Evolutionary conservation across 1,140 invertebrate species (phyloP), one percentile per base, ranked within the genome.

Genomic region (Cydia splendana): DNA sequence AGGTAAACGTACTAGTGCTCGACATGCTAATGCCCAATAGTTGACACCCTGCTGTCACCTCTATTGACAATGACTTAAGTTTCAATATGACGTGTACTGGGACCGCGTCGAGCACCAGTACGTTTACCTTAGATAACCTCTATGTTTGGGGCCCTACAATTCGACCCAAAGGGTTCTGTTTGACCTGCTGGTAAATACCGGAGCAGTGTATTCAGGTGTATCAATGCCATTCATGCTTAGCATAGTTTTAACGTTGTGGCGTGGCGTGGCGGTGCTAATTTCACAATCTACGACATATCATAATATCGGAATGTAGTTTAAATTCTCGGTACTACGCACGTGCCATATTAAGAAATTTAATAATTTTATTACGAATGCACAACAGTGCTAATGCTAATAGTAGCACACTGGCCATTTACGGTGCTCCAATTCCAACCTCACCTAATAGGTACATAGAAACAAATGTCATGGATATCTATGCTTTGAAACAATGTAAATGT

Each of bases 391-490:
- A 62, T 62, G 0, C 34, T 34, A 34, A 6, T 6, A 62, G 20
- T 57, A 57, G 53, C n/a, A 18, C 15, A 12, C 7, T 62, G 57
- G 20, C 57, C 57, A 62, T 62, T 62, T 62, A 62, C 57, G 57
- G 57, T 62, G 20, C 57, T 62, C 53, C 9, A 18, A 62, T 62
- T 62, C 18, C 6, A 62, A 62, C 18, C 53, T 62, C 53, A 62
- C 18, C 53, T 62, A n/a, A n/a, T n/a, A 24, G 24, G 24, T 24
- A 24, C 24, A 24, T 24, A 62, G 18, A 62, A 62, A 62, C 18
- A 62, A 62, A 62, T 62, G 53, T 62, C 57, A 24, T 62, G 57
- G 57, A 62, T 62, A 62, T 24, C 57, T 18, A 62, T 18, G 53
- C 57, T 62, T 10, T 62, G 53, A 62, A 62, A 10, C 53, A n/a